Evolutionary conservation across 2,113 vertebrate genomes (phyloP).

Genomic region (Cavia porcellus): DNA sequence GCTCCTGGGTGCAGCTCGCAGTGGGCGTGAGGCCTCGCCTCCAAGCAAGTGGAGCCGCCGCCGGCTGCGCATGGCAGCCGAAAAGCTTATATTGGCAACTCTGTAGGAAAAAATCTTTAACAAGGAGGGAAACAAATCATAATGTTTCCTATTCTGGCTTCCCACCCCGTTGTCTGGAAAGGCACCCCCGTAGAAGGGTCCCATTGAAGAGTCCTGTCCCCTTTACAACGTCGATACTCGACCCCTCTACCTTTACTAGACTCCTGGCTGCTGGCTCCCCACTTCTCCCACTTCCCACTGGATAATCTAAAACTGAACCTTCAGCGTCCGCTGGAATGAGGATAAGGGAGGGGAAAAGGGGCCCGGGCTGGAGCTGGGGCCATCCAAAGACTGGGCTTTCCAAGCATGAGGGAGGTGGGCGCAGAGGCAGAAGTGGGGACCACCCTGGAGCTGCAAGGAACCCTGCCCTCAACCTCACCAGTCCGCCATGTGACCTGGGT

Average conservation of each 20-base stretch:
- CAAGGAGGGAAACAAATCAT: conserved; percentile 88
- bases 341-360: background rate
- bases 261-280: conserved; percentile 44
- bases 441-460: background rate
- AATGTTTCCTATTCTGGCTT: conserved; percentile 87
- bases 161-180: conserved; percentile 79
- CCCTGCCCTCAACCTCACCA: background rate
- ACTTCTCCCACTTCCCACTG: background rate
- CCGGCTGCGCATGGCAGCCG: conserved; percentile 88
- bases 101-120: conserved; percentile 89
- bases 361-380: conserved; percentile 24
- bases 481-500: background rate
- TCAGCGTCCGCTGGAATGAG: background rate
- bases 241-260: background rate
- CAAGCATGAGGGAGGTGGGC: background rate
- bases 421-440: background rate
- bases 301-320: conserved; percentile 21
- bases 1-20: background rate
- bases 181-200: conserved; percentile 80
- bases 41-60: conserved; percentile 84
- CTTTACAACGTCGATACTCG: conserved; percentile 42
- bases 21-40: background rate
- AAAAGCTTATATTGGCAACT: conserved; percentile 89
- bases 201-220: conserved; percentile 65
- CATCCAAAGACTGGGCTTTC: background rate